Conservation (phyloP, 2,888 invertebrate species). For the Cryptus viduatorius region DNA sequence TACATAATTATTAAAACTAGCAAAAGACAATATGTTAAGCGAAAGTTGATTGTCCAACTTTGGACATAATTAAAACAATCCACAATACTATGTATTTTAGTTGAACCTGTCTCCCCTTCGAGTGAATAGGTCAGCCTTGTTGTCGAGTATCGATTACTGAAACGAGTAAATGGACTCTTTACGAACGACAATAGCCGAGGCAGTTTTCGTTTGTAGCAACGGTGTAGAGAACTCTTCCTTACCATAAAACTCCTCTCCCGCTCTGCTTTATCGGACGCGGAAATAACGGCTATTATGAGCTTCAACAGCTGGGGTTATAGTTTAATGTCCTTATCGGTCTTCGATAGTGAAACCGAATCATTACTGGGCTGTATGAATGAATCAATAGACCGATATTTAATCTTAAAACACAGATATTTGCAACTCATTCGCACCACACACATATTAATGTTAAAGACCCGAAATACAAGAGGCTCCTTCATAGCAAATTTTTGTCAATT, state of each 20-base stretch:
- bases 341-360: background rate
- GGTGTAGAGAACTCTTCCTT: conserved; percentile 44
- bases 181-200: background rate
- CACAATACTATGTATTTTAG: background rate
- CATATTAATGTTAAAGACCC: no score
- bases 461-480: no score
- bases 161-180: background rate
- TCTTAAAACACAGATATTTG: no score
- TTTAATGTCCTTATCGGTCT: background rate
- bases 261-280: conserved; percentile 40
- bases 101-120: background rate
- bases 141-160: background rate
- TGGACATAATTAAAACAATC: background rate
- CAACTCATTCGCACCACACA: no score
- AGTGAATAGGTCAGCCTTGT: background rate
- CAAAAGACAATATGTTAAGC: background rate
- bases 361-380: background rate
- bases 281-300: background rate
- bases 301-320: conserved; percentile 14
- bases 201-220: conserved; percentile 13
- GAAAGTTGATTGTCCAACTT: background rate
- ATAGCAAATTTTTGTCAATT: no score
- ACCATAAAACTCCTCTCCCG: background rate
- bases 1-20: no score
- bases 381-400: no score